phyloP scores from a whole-genome alignment of 2,797 vertebrate genomes.

The Phrynocephalus forsythii region DNA sequence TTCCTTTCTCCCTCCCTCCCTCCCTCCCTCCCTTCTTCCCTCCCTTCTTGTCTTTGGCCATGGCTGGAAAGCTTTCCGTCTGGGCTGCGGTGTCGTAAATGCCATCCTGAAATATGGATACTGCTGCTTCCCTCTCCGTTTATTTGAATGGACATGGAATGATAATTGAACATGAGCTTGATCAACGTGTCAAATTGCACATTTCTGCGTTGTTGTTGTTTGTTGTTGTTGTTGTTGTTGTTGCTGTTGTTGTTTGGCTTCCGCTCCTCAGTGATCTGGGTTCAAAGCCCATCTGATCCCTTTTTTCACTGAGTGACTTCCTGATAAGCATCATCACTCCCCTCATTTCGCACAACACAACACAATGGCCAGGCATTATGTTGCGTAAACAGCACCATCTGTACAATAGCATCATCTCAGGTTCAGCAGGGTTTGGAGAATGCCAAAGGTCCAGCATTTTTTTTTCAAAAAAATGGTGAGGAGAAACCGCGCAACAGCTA shows the following conservation, averaged over 20 bases:
- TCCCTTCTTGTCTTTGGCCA: neutral
- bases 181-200: no score
- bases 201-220: no score
- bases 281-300: neutral
- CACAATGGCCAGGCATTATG: neutral
- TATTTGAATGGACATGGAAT: no score
- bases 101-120: neutral
- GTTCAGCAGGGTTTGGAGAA: neutral
- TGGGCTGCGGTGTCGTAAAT: neutral
- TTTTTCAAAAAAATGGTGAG: no score
- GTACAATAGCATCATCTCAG: neutral
- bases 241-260: neutral
- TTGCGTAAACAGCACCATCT: neutral
- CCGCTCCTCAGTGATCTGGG: neutral
- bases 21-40: neutral
- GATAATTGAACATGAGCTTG: neutral
- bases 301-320: neutral
- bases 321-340: neutral
- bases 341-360: neutral
- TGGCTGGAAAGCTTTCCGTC: no score
- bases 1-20: no score
- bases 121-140: neutral
- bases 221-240: no score
- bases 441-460: neutral
- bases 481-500: no score